Base-by-base conservation (phyloP, 1,140 invertebrate genomes). In the Megalopta genalis region DNA sequence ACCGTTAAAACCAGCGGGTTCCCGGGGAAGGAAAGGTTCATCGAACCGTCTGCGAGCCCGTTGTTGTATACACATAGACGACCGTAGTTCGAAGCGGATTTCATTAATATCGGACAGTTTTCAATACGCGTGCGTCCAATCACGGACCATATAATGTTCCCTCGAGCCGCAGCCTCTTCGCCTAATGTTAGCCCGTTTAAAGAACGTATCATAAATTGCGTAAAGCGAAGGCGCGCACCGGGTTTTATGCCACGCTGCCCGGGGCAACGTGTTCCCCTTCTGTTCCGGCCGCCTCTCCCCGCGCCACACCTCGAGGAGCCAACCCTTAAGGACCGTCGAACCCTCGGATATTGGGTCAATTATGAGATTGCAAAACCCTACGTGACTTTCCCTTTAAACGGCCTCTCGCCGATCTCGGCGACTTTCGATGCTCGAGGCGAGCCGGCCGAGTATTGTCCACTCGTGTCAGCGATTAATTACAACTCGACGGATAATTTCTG, bases 131-230 rank as follows among this genome's bases (percentile, higher is more conserved):
- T 79, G 69, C 77, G 63, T 25, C 70, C 70, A 74, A 79, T 79
- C 77, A 49, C 25, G 52, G 18, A 46, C 67, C 18, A 27, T 65
- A 54, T 79, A 79, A 79, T 25, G 25, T 52, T 23, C 39, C 52
- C 18, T 23, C 63, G 49, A 59, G 49, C 27, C 64, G 69, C 8
- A 46, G 77, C 77, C 77, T 66, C 42, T 60, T 66, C 65, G 52
- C 68, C 70, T 74, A 74, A 79, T 79, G 62, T 79, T 74, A 79
- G 70, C 77, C 70, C 77, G 57, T 74, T 79, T 74, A 66, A 79
- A 60, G 77, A 79, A 79, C 77, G 77, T 73, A 79, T 74, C 70
- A 60, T 79, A 79, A 79, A 79, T 79, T 79, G 77, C 77, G 70
- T 74, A 79, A 79, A 79, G 77, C 77, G 77, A 79, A 66, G 37